Conservation (phyloP, 2,888 invertebrate genomes). For the Hesperia comma region DNA sequence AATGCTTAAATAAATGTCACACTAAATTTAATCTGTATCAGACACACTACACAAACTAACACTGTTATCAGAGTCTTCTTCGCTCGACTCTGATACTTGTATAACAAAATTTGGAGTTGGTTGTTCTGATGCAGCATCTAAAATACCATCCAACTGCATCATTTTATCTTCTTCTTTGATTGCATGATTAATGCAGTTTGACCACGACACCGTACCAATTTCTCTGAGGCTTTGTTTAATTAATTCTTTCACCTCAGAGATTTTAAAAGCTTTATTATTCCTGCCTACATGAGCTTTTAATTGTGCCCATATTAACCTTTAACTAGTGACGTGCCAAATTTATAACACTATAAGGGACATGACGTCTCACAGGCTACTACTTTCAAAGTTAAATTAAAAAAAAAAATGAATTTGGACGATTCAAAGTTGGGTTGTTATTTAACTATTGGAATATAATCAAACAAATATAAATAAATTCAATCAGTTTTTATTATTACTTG, state of each 20-base stretch:
- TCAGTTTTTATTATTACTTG: conserved; percentile 13
- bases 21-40: no score
- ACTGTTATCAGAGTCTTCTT: no score
- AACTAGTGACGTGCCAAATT: conserved; percentile 29
- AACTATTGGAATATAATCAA: conserved; percentile 14
- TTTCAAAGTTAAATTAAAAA: conserved; percentile 25
- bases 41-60: no score
- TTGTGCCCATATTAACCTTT: conserved; percentile 25
- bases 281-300: conserved; percentile 23
- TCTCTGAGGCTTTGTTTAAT: conserved; percentile 1
- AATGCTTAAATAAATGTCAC: no score
- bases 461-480: conserved; percentile 17
- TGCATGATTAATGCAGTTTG: not conserved
- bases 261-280: conserved; percentile 27
- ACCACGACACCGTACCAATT: conserved; percentile 17
- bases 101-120: no score
- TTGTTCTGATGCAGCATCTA: not conserved
- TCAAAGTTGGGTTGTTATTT: conserved; percentile 41
- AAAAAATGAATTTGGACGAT: conserved; percentile 24
- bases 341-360: conserved; percentile 34
- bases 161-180: not conserved
- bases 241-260: conserved; percentile 18
- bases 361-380: conserved; percentile 36
- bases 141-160: conserved; percentile 3
- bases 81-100: no score